Evolutionary conservation across 2,113 vertebrate species (phyloP), one percentile per base, ranked within the genome.

Genomic region (Octodon degus): DNA sequence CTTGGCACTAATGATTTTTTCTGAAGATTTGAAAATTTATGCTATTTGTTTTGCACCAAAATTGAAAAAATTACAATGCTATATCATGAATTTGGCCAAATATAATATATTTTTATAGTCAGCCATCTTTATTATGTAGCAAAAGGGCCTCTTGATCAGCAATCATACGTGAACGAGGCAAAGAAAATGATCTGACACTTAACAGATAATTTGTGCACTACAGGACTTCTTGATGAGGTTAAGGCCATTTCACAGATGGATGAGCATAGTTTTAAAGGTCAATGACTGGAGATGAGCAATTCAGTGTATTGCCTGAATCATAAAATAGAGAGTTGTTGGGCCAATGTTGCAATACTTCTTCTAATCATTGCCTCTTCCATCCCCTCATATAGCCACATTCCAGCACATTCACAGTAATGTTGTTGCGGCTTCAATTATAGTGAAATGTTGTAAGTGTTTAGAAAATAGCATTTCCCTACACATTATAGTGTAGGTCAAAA

Each of bases 221-320:
- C 20, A 25, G 43, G 58, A 63, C 70, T 87, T 55, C 40, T 92
- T 77, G 76, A 65, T 89, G 55, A 91, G 55, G 58, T 63, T 86
- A 86, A 95, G 80, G 47, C 13, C 40, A 43, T 94, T 89, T 97
- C 32, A 86, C 20, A 89, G 47, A 91, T 81, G n/a, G 55, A 43
- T 94, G 80, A 92, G 68, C 85, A 95, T 34, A 77, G 53, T 87
- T 97, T 89, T 86, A 83, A 96, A 97, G 90, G 68, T 93, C 87
- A 90, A 0, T 89, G 58, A 58, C 68, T 58, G 6, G 72, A 81
- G 68, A 79, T 62, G 74, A 88, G 76, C 40, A 81, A 95, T 82
- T 84, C 47, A 95, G 17, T 84, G 13, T 19, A 70, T 94, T 22
- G 10, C 74, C 12, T 22, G 94, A 94, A 91, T 76, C 77, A 77